Evolutionary conservation across 1,140 invertebrate species (phyloP).

Genomic region (Pemphigus obesinymphae): DNA sequence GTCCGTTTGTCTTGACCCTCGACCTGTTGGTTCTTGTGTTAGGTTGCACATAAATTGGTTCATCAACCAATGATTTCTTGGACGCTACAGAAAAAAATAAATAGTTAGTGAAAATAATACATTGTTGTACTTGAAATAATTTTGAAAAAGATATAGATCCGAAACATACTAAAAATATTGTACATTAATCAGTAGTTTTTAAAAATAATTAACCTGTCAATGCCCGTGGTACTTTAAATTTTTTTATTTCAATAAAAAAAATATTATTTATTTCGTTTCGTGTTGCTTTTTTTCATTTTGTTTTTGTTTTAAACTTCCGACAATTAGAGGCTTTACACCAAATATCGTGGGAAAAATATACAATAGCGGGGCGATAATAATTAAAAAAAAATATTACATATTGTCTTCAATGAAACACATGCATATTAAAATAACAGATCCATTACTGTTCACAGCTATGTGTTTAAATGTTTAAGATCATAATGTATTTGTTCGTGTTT

Average conservation of each 20-base stretch:
- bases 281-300: background rate
- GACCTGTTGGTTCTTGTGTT: conserved; percentile 48
- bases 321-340: background rate
- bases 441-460: background rate
- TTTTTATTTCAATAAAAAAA: background rate
- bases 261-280: conserved; percentile 5
- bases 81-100: too few relatives aligned
- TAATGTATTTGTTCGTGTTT: background rate
- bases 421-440: too few relatives aligned
- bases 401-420: background rate
- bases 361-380: background rate
- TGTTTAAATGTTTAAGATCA: background rate
- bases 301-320: background rate
- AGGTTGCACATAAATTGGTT: background rate
- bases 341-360: background rate
- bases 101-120: too few relatives aligned
- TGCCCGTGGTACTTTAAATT: too few relatives aligned
- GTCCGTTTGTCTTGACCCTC: conserved; percentile 62
- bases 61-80: background rate
- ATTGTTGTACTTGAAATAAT: too few relatives aligned
- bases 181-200: too few relatives aligned
- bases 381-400: background rate
- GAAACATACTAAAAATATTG: too few relatives aligned
- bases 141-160: too few relatives aligned
- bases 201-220: too few relatives aligned